These are phyloP conservation scores for Clarias fuscus DNA, from an alignment of 2,797 vertebrate genomes.

Conservation along the genomic window DNA sequence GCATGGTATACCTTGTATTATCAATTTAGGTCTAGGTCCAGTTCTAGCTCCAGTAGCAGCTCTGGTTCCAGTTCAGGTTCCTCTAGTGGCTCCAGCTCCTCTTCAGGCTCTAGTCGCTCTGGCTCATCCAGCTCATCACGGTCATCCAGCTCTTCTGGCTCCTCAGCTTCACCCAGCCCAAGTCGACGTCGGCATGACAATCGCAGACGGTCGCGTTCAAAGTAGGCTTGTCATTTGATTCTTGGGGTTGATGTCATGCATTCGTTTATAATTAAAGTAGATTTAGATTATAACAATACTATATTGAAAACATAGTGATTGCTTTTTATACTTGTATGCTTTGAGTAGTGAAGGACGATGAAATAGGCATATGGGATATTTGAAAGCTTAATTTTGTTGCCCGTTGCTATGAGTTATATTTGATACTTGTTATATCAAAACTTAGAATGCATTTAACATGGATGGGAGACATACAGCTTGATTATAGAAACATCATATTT, in stretches of 20 bases:
- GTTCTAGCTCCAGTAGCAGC: slow-evolving; percentile 92
- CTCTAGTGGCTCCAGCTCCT: slow-evolving; percentile 95
- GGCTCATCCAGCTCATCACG: slow-evolving; percentile 92
- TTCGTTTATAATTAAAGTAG: background rate
- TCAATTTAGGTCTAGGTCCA: slow-evolving; percentile 80
- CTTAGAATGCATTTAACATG: background rate
- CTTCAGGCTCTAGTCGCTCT: slow-evolving; percentile 88
- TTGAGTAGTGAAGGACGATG: background rate
- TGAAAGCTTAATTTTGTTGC: background rate
- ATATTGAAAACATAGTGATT: background rate
- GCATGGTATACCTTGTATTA: background rate
- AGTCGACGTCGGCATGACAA: slow-evolving; percentile 91
- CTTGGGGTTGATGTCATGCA: background rate
- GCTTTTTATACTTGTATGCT: background rate
- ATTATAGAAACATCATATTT: background rate
- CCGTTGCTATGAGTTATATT: background rate
- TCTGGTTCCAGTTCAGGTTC: slow-evolving; percentile 96
- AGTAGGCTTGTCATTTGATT: slow-evolving; percentile 70
- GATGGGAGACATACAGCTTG: background rate
- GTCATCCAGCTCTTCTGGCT: slow-evolving; percentile 93
- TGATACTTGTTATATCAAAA: background rate
- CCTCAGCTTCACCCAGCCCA: slow-evolving; percentile 90
- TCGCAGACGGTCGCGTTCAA: slow-evolving; percentile 89
- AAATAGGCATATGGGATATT: background rate
- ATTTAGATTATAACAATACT: background rate